A percentile compares a stretch with the other conserved stretches of the same genome.
phyloP scores from a whole-genome alignment of 1,140 invertebrate species.

The Neodiprion virginianus region DNA sequence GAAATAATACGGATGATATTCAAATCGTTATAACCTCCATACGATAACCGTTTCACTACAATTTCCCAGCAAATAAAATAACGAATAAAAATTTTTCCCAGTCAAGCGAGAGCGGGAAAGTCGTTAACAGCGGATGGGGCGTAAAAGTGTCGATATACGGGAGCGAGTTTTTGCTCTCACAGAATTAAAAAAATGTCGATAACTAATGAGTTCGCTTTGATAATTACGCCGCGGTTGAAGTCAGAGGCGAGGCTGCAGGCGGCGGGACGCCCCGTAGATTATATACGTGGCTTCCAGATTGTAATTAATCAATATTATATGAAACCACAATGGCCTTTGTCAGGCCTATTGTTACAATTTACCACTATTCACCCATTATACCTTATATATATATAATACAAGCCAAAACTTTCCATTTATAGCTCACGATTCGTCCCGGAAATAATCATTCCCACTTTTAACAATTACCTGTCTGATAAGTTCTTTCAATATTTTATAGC shows the following conservation, averaged over 20 bases:
- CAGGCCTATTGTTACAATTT: constrained; percentile 49
- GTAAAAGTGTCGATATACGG: background rate
- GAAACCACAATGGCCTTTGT: constrained; percentile 44
- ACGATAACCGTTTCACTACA: too few species aligned
- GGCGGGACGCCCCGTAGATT: background rate
- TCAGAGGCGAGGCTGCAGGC: background rate
- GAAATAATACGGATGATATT: too few species aligned
- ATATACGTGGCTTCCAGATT: constrained; percentile 35
- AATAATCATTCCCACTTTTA: too few species aligned
- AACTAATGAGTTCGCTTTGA: constrained; percentile 42
- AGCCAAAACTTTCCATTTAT: too few species aligned
- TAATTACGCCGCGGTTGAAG: constrained; percentile 19
- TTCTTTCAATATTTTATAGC: too few species aligned
- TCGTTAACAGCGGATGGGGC: background rate
- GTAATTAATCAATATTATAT: constrained; percentile 57
- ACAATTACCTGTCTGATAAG: too few species aligned
- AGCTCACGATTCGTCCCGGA: too few species aligned
- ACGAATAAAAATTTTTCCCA: too few species aligned
- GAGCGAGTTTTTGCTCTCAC: background rate
- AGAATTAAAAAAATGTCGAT: background rate
- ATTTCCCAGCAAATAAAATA: too few species aligned
- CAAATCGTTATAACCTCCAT: too few species aligned
- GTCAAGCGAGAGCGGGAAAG: too few species aligned
- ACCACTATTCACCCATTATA: constrained; percentile 34
- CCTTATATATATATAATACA: constrained; percentile 4